Evolutionary conservation across 2,797 vertebrate genomes (phyloP).

Genomic region (Rallus crepitans): DNA sequence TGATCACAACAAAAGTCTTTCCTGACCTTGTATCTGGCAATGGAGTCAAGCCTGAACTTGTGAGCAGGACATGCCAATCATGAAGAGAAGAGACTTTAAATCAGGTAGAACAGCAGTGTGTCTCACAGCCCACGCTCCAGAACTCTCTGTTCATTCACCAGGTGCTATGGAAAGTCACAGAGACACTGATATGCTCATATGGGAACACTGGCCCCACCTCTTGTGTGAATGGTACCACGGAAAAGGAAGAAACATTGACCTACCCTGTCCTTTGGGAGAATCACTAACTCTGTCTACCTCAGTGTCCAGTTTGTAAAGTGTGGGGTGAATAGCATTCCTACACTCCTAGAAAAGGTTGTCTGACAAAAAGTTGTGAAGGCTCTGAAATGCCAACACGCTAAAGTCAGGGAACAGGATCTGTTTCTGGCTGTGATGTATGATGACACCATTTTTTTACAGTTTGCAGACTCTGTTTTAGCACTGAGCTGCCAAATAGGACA

Average conservation of each 20-base stretch:
- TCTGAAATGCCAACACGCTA: neutral
- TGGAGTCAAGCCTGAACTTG: neutral
- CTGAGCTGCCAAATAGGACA: neutral
- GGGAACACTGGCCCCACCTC: neutral
- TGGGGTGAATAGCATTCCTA: neutral
- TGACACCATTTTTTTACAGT: neutral
- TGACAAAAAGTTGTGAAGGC: neutral
- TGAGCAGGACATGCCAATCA: rapidly evolving
- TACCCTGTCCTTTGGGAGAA: neutral
- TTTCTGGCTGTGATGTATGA: neutral
- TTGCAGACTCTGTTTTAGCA: neutral
- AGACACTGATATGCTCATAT: neutral
- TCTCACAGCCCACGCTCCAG: neutral
- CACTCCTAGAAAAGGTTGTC: neutral
- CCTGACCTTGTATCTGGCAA: neutral
- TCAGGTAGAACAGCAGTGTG: rapidly evolving
- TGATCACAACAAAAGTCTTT: neutral
- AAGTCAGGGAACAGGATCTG: neutral
- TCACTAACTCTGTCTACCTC: neutral
- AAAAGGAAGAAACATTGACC: neutral
- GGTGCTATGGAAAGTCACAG: neutral
- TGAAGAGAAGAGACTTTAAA: neutral
- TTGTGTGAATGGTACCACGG: neutral
- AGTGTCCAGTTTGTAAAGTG: neutral
- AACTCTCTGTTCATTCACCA: neutral